phyloP scores from a whole-genome alignment of 1,140 invertebrate species.

The Drosophila quadrilineata region DNA sequence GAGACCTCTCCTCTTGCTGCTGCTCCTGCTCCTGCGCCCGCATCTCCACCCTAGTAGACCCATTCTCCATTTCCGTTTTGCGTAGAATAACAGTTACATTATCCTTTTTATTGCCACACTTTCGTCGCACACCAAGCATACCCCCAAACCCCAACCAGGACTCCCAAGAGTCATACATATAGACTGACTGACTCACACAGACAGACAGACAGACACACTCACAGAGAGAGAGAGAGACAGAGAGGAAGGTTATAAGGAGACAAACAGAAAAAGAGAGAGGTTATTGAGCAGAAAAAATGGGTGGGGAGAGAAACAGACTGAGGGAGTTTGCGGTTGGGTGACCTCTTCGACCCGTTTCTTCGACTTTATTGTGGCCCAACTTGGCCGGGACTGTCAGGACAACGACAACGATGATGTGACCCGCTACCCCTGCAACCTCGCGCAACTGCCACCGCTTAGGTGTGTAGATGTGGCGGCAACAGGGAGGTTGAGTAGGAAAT shows the following conservation, averaged over 20 bases:
- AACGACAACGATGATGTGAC: conserved; percentile 27
- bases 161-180: background rate
- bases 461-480: background rate
- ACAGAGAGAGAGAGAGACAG: conserved; percentile 25
- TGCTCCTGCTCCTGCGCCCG: too few species aligned
- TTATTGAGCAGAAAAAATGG: too few species aligned
- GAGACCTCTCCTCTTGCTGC: background rate
- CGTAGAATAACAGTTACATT: conserved; percentile 81
- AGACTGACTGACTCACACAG: conserved; percentile 40
- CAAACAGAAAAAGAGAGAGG: too few species aligned
- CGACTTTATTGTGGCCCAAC: conserved; percentile 58
- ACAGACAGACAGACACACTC: conserved; percentile 9
- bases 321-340: too few species aligned
- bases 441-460: too few species aligned
- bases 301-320: too few species aligned
- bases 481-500: conserved; percentile 32
- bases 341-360: conserved; percentile 48
- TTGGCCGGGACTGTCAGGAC: conserved; percentile 29
- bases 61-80: conserved; percentile 70
- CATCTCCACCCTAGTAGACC: too few species aligned
- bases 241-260: conserved; percentile 46
- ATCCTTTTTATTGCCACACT: conserved; percentile 81
- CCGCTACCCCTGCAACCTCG: too few species aligned
- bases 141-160: background rate
- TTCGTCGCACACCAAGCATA: conserved; percentile 57